phyloP scores from a whole-genome alignment of 1,140 invertebrate genomes.

The Sarcophaga peregrina region DNA sequence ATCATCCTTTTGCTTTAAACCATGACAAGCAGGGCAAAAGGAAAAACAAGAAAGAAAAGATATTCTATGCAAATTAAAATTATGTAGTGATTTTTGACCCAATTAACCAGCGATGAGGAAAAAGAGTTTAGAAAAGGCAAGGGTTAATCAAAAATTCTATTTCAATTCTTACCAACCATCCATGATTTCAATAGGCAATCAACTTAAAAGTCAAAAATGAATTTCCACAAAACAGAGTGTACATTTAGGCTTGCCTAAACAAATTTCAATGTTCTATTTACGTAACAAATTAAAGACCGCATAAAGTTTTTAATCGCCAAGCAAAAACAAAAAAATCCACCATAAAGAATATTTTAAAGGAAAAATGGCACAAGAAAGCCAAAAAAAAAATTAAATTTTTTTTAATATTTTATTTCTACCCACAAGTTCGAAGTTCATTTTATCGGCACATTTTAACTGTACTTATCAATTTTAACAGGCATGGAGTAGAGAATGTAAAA shows the following conservation, averaged over 20 bases:
- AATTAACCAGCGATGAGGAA: neutral
- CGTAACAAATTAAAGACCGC: neutral
- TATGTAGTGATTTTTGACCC: neutral
- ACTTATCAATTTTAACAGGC: too few species aligned
- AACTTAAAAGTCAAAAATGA: too few species aligned
- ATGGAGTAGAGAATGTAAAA: too few species aligned
- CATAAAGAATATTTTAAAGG: too few species aligned
- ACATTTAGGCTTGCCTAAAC: neutral
- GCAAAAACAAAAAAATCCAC: neutral
- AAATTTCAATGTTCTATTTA: neutral
- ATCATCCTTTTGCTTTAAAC: too few species aligned
- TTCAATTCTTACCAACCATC: neutral
- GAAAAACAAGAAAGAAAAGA: too few species aligned
- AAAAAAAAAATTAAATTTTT: too few species aligned
- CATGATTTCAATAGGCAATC: neutral
- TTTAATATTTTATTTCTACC: too few species aligned
- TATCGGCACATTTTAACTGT: too few species aligned
- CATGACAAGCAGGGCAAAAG: too few species aligned
- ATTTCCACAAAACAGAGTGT: neutral
- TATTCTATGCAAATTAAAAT: neutral
- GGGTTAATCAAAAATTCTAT: slow-evolving; percentile 8
- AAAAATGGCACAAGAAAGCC: too few species aligned
- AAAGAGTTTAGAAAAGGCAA: neutral
- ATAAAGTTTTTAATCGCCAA: neutral
- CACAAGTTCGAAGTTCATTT: too few species aligned